Percentiles rank a stretch among this genome's conserved stretches.
Evolutionary conservation across 2,888 invertebrate genomes (phyloP).

Genomic region (Drosophila bunnanda): DNA sequence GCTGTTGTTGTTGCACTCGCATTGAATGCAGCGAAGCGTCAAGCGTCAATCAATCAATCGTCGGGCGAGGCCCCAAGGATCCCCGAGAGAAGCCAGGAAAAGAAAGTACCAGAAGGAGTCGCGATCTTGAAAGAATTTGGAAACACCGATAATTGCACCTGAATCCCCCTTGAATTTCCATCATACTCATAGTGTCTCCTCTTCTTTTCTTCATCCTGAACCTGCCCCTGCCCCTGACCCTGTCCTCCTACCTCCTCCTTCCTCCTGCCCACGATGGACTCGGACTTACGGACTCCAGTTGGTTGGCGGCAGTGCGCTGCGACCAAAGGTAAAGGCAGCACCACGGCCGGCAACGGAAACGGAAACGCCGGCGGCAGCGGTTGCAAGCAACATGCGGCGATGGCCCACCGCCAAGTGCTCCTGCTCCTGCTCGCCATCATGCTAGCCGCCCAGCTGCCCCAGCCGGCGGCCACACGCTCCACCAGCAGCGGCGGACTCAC

Average conservation of each 20-base stretch:
- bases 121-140: background rate
- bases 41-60: background rate
- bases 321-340: slow-evolving; percentile 74
- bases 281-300: slow-evolving; percentile 50
- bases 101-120: background rate
- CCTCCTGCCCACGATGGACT: background rate
- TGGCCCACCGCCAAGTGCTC: slow-evolving; percentile 51
- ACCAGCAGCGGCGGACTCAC: slow-evolving; percentile 65
- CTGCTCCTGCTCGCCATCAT: slow-evolving; percentile 61
- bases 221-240: background rate
- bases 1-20: slow-evolving; percentile 64
- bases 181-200: slow-evolving; percentile 28
- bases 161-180: slow-evolving; percentile 8
- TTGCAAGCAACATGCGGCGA: slow-evolving; percentile 63
- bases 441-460: slow-evolving; percentile 43
- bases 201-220: background rate
- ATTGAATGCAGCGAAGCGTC: slow-evolving; percentile 31
- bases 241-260: background rate
- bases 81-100: background rate
- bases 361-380: slow-evolving; percentile 39
- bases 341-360: slow-evolving; percentile 62
- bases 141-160: background rate
- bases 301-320: slow-evolving; percentile 80
- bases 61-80: background rate
- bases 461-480: slow-evolving; percentile 40